These are phyloP conservation scores for Platycnemis pennipes DNA, from an alignment of 2,888 invertebrate species.

Conservation along the genomic window DNA sequence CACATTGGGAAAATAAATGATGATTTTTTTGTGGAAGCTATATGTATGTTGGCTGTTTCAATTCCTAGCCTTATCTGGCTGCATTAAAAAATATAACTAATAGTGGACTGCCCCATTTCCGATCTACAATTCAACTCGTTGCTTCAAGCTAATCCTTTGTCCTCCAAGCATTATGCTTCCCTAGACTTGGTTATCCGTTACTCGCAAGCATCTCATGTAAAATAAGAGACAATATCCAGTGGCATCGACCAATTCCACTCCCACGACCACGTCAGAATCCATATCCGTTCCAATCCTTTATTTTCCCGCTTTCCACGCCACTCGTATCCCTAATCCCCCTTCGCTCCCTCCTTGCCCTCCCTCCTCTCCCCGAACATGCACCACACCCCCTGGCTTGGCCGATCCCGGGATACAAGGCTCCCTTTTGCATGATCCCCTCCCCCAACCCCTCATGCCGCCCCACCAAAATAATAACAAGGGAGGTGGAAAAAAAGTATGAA, in stretches of 20 bases:
- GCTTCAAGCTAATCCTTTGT: neutral
- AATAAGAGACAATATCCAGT: neutral
- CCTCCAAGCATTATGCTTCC: neutral
- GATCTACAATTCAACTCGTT: no score
- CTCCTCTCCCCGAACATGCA: neutral
- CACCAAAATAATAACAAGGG: neutral
- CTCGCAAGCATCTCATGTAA: neutral
- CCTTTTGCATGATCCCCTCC: neutral
- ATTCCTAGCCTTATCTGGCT: no score
- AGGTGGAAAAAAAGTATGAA: neutral
- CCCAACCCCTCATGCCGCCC: neutral
- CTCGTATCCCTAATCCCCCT: neutral
- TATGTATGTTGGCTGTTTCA: no score
- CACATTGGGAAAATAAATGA: no score
- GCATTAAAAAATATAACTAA: no score
- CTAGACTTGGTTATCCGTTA: neutral
- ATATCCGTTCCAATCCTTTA: neutral
- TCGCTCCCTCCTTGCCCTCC: neutral
- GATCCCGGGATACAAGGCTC: neutral
- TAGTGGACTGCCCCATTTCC: no score
- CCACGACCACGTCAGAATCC: neutral
- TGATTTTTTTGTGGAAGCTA: no score
- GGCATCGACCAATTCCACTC: neutral
- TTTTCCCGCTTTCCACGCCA: neutral
- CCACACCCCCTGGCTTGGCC: neutral